These are phyloP conservation scores for Platyura marginata DNA, from an alignment of 1,140 invertebrate genomes.

Conservation along the genomic window DNA sequence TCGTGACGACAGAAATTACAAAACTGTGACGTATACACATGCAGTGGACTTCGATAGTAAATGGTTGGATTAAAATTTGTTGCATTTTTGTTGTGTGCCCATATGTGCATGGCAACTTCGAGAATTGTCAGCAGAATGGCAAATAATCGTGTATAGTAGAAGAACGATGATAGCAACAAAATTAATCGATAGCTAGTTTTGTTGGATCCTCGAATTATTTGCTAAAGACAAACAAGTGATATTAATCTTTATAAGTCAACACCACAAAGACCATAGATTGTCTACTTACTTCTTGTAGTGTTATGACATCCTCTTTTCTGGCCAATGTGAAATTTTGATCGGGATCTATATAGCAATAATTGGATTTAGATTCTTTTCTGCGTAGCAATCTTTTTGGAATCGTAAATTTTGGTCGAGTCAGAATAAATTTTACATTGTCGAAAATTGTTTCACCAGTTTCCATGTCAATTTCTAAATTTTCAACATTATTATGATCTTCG, in stretches of 20 bases:
- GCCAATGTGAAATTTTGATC: background rate
- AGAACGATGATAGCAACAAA: constrained; percentile 22
- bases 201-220: constrained; percentile 20
- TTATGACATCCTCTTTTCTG: constrained; percentile 2
- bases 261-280: background rate
- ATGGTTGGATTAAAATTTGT: constrained; percentile 25
- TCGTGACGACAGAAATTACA: constrained; percentile 33
- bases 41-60: constrained; percentile 35
- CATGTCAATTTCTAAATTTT: background rate
- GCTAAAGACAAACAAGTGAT: constrained; percentile 8
- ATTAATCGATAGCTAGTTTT: constrained; percentile 15
- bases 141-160: constrained; percentile 21
- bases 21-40: constrained; percentile 33
- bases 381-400: background rate
- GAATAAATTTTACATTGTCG: background rate
- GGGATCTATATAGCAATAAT: background rate
- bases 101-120: constrained; percentile 28
- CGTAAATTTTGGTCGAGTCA: background rate
- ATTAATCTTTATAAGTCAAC: background rate
- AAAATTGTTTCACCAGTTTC: background rate
- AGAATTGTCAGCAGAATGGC: constrained; percentile 12
- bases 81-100: constrained; percentile 34
- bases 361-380: background rate
- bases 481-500: background rate
- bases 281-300: constrained; percentile 1